phyloP scores from a whole-genome alignment of 2,797 vertebrate species.

The Hapalemur alaotrensis region DNA sequence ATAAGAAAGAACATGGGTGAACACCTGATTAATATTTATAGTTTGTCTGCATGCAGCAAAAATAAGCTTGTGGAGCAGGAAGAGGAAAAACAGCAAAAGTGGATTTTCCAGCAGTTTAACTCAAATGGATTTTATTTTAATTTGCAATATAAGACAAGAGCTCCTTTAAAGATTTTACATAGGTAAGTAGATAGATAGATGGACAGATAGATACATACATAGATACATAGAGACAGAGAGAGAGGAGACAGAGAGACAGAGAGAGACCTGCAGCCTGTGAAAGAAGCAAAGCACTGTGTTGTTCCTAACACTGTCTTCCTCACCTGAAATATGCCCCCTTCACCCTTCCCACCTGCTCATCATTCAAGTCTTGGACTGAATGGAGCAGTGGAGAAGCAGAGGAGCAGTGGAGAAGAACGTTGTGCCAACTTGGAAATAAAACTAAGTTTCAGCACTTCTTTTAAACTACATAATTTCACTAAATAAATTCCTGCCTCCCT shows the following conservation, averaged over 20 bases:
- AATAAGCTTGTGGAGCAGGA: neutral
- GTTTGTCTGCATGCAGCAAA: neutral
- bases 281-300: neutral
- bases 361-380: neutral
- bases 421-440: neutral
- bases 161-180: neutral
- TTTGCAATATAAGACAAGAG: neutral
- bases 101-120: neutral
- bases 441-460: neutral
- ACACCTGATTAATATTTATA: neutral
- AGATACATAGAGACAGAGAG: neutral
- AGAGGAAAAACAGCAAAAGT: neutral
- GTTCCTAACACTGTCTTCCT: neutral
- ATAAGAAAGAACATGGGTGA: neutral
- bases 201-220: neutral
- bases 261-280: neutral
- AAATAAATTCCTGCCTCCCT: neutral
- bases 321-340: neutral
- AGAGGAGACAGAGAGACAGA: neutral
- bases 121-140: neutral
- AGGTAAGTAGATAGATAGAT: too few species aligned
- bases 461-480: neutral
- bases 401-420: neutral
- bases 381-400: neutral
- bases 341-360: neutral